Base-by-base conservation (phyloP, 2,888 invertebrate genomes). In the Vandiemenella viatica region DNA sequence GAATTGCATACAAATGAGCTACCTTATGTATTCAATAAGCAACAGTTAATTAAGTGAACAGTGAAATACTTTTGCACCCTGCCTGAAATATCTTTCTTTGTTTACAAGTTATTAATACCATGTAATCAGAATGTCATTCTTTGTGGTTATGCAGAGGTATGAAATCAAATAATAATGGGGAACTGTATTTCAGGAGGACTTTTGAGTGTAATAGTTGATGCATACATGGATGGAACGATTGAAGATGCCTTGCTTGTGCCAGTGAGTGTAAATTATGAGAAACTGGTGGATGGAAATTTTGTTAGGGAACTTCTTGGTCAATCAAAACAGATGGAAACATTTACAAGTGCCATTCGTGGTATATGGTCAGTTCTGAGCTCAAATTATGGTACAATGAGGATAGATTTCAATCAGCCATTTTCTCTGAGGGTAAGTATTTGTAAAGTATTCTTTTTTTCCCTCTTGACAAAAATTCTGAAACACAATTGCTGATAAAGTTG, bases 331-430 rank as follows among this genome's bases (percentile, higher is more conserved):
- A 84, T 84, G 69, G 95, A 95, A 69, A 83, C 88, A 0, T 92
- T 95, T 66, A 74, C 78, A 58, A 80, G 83, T 2, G 87, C 93
- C 0, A 74, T 90, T 7, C 72, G 77, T 13, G 88, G 83, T 0
- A 86, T 95, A 49, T 90, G 90, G 85, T 74, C 81, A 51, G 84
- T 87, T 1, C 65, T 95, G 8, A 84, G 82, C 64, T 83, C 88
- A 8, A 83, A 84, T 62, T 92, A 88, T 62, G 95, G 96, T 8
- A 79, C 82, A 59, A 87, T 91, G 60, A 73, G 93, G 55, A 80
- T 95, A 32, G 92, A 95, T 64, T 90, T 95, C 64, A 88, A 89
- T 59, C 88, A 92, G 63, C 93, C 95, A 0, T 93, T 92, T 65
- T 93, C 92, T 0, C 71, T 95, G 16, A 82, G 83, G 73, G 88